A percentile compares a stretch with the other conserved stretches of the same genome.
Conservation (phyloP, 2,888 invertebrate genomes). For the Melanotus villosus region DNA sequence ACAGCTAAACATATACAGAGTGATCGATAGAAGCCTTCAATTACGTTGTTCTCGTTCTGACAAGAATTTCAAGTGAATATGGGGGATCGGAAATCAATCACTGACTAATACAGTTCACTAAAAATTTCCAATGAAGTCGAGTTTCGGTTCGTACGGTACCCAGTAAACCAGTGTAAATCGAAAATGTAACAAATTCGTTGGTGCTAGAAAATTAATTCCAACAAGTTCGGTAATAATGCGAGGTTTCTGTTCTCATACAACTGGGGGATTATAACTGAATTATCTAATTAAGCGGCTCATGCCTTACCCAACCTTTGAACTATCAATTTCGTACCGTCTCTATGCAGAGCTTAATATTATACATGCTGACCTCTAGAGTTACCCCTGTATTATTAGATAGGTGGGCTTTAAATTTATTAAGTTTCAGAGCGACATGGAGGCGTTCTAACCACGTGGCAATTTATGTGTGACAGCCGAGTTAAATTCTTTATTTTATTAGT, state of each 20-base stretch:
- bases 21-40: neutral
- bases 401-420: constrained; percentile 16
- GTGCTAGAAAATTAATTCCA: constrained; percentile 31
- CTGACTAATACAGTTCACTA: neutral
- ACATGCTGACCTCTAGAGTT: constrained; percentile 27
- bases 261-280: constrained; percentile 45
- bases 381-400: constrained; percentile 31
- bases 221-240: constrained; percentile 37
- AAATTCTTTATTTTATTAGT: neutral
- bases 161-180: neutral
- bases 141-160: no score
- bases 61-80: neutral
- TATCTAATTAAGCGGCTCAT: constrained; percentile 46
- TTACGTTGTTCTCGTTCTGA: neutral
- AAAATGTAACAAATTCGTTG: constrained; percentile 5
- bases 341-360: constrained; percentile 24
- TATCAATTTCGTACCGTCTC: constrained; percentile 34
- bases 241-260: constrained; percentile 34
- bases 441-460: neutral
- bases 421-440: constrained; percentile 1
- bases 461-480: neutral
- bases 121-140: neutral
- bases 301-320: constrained; percentile 44
- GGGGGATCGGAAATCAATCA: neutral
- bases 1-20: neutral